Conservation (phyloP, 2,113 vertebrate genomes). For the Hypomesus transpacificus region DNA sequence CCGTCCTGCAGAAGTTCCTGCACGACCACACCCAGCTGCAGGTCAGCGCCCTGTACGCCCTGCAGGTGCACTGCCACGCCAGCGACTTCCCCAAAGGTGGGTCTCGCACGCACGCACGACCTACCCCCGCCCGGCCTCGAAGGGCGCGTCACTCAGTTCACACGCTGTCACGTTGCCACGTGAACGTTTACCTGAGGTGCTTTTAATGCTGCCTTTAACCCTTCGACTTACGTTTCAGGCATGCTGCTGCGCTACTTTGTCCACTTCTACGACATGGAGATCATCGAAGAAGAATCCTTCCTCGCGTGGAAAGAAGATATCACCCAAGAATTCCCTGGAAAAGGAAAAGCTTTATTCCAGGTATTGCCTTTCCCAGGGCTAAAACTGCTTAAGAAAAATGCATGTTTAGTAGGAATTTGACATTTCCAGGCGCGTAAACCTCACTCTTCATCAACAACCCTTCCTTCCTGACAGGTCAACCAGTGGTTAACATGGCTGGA, state of each 20-base stretch:
- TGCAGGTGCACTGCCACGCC: conserved; percentile 97
- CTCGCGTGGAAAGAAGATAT: conserved; percentile 99
- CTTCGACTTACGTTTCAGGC: conserved; percentile 61
- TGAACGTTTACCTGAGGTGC: background rate
- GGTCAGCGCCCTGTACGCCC: conserved; percentile 94
- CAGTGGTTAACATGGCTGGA: conserved; percentile 99
- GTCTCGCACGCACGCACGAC: background rate
- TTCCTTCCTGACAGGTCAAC: conserved; percentile 79
- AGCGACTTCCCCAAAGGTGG: conserved; percentile 93
- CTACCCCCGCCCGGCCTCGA: background rate
- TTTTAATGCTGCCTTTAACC: background rate
- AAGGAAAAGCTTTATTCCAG: conserved; percentile 99
- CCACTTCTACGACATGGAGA: conserved; percentile 99
- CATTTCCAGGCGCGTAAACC: background rate
- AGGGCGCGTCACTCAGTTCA: no score
- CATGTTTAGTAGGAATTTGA: background rate
- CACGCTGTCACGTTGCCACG: background rate
- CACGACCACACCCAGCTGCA: conserved; percentile 96
- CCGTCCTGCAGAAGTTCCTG: conserved; percentile 99
- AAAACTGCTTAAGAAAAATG: background rate
- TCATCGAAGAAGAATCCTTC: conserved; percentile 99
- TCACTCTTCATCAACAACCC: background rate
- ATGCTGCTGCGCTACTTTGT: conserved; percentile 99
- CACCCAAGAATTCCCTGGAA: conserved; percentile 98
- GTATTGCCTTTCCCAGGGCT: conserved; percentile 59